These are phyloP conservation scores for Digitonthophagus gazella DNA, from an alignment of 2,888 invertebrate genomes.

Conservation along the genomic window DNA sequence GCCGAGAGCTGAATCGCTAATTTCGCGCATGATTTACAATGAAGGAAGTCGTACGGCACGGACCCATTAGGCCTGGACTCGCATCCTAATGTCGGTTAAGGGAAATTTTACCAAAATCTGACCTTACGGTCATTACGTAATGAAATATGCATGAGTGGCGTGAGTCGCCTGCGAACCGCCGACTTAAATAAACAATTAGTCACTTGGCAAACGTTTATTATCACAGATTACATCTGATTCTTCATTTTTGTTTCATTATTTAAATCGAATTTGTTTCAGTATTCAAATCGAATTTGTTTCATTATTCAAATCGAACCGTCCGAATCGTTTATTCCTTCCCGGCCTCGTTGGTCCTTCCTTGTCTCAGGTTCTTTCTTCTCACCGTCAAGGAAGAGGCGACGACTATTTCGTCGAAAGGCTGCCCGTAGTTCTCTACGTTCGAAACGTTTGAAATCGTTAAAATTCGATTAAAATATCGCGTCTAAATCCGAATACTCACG, in stretches of 20 bases:
- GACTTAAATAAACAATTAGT: background rate
- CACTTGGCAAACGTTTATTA: background rate
- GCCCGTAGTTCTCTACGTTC: slow-evolving; percentile 41
- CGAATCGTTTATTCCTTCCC: background rate
- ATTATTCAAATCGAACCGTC: too few relatives aligned
- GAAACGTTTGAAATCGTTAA: background rate
- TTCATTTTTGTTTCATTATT: background rate
- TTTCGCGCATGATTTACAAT: slow-evolving; percentile 14
- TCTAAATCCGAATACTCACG: background rate
- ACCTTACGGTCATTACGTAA: background rate
- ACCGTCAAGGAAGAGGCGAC: slow-evolving; percentile 54
- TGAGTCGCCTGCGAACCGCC: background rate
- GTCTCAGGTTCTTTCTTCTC: slow-evolving; percentile 43
- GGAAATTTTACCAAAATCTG: background rate
- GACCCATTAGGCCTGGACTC: background rate
- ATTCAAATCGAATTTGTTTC: background rate
- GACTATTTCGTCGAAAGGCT: slow-evolving; percentile 53
- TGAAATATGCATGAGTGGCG: background rate
- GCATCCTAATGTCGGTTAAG: background rate
- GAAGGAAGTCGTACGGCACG: slow-evolving; percentile 10
- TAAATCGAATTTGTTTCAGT: background rate
- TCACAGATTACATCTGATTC: background rate
- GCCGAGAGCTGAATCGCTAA: slow-evolving; percentile 13
- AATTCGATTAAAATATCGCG: background rate
- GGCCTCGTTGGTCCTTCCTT: background rate